A percentile compares a stretch with the other conserved stretches of the same genome.
Evolutionary conservation across 2,113 vertebrate species (phyloP).

Genomic region (Pycnonotus jocosus): DNA sequence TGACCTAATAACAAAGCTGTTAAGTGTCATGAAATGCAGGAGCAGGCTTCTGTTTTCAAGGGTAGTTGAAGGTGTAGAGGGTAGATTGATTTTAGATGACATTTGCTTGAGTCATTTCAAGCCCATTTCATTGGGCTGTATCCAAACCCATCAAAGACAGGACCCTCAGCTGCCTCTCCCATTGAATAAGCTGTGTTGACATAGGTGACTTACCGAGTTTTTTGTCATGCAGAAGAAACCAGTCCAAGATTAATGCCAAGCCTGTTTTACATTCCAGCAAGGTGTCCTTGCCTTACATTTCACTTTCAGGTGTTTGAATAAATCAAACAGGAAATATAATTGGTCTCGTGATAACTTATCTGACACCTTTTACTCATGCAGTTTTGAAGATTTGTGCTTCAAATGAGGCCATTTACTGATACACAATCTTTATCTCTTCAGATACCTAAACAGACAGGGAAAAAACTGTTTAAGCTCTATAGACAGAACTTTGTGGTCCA

Average conservation of each 20-base stretch:
- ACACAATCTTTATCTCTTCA: not conserved
- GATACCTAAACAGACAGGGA: not conserved
- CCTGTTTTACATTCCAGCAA: not conserved
- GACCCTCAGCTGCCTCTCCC: not conserved
- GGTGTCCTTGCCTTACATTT: not conserved
- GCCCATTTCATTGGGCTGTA: not conserved
- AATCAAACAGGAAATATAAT: not conserved
- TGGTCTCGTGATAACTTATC: not conserved
- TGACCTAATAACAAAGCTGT: not conserved
- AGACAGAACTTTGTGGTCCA: not conserved
- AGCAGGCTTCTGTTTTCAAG: not conserved
- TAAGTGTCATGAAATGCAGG: not conserved
- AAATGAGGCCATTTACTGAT: not conserved
- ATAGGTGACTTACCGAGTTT: accelerated
- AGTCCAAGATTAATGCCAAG: not conserved
- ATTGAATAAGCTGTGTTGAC: not conserved
- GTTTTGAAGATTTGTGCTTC: not conserved
- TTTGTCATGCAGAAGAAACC: not conserved
- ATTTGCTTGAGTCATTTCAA: not conserved
- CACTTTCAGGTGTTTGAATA: not conserved
- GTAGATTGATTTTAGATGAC: not conserved
- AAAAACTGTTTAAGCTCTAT: not conserved
- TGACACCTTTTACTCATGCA: not conserved
- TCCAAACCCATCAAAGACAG: not conserved
- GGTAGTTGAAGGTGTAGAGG: not conserved